phyloP scores from a whole-genome alignment of 2,888 invertebrate species.

The Ypsolopha sequella region DNA sequence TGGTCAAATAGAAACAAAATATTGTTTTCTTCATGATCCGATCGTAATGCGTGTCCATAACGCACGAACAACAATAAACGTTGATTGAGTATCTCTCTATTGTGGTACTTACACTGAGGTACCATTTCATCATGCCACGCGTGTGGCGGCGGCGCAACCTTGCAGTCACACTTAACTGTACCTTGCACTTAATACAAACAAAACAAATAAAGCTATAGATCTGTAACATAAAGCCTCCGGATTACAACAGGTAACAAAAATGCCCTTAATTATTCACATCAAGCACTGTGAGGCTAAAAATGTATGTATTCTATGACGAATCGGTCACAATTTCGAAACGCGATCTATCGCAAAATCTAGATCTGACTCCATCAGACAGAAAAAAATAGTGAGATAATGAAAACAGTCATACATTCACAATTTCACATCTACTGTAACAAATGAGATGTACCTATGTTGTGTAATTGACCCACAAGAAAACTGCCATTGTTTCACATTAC shows the following conservation, averaged over 20 bases:
- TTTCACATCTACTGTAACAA: slow-evolving; percentile 13
- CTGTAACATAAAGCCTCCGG: neutral
- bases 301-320: slow-evolving; percentile 12
- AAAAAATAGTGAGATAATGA: slow-evolving; percentile 15
- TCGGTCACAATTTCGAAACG: slow-evolving; percentile 16
- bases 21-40: too few relatives aligned
- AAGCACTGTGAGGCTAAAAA: neutral
- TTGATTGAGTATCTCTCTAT: neutral
- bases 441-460: slow-evolving; percentile 28
- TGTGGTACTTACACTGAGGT: neutral
- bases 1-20: too few relatives aligned
- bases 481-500: slow-evolving; percentile 40
- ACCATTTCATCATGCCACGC: neutral
- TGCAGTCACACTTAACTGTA: neutral
- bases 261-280: slow-evolving; percentile 5
- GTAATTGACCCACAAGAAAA: slow-evolving; percentile 36
- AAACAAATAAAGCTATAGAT: neutral
- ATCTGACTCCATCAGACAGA: slow-evolving; percentile 11
- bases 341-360: slow-evolving; percentile 13
- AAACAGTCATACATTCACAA: slow-evolving; percentile 15
- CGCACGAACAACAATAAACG: neutral
- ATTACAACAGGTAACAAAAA: neutral
- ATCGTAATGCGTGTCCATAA: neutral
- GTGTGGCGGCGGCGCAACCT: neutral
- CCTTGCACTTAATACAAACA: neutral